Base-by-base conservation (phyloP, 2,797 vertebrate species). In the Bovichtus variegatus region DNA sequence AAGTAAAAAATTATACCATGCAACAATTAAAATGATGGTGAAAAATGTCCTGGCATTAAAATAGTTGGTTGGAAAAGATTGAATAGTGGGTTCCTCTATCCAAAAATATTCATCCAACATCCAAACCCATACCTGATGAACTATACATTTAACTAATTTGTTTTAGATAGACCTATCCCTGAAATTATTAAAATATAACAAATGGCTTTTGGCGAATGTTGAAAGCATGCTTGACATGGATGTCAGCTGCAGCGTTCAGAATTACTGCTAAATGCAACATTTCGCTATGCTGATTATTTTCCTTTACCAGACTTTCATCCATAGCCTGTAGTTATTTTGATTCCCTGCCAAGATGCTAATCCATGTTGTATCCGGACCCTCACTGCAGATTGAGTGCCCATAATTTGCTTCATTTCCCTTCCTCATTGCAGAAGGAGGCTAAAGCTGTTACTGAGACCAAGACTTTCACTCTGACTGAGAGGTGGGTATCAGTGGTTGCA, bases 321-420 rank as follows among this genome's bases (percentile, higher is more conserved):
- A 34, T 78, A 12, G 65, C 81, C 80, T 18, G 34, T 51, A 78
- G 75, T 61, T 79, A 74, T 80, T 80, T 82, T 86, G 67, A 85
- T 59, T 83, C 12, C 23, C 50, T 73, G 64, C 87, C 78, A 86
- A 87, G 70, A 90, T 76, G 73, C 59, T 76, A 86, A 89, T 90
- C 76, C 78, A 40, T 75, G 65, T 72, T 76, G 74, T 70, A 82
- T 76, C 60, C 36, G 44, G 73, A 80, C 69, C 75, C 73, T 68
- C 57, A 0, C 34, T 85, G 76, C 76, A 85, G 88, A 90, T 83
- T 55, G 77, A 86, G 71, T 29, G 47, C 23, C 77, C 34, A 60
- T 91, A 86, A 92, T 94, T 85, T 86, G 55, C 72, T 71, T 82
- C 8, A 84, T 83, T 90, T 89, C 71, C 78, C 75, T 79, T 80